A percentile compares a stretch with the other conserved stretches of the same genome.
These are phyloP conservation scores for Drymodes brunneopygia DNA, from an alignment of 2,113 vertebrate genomes.

Conservation along the genomic window DNA sequence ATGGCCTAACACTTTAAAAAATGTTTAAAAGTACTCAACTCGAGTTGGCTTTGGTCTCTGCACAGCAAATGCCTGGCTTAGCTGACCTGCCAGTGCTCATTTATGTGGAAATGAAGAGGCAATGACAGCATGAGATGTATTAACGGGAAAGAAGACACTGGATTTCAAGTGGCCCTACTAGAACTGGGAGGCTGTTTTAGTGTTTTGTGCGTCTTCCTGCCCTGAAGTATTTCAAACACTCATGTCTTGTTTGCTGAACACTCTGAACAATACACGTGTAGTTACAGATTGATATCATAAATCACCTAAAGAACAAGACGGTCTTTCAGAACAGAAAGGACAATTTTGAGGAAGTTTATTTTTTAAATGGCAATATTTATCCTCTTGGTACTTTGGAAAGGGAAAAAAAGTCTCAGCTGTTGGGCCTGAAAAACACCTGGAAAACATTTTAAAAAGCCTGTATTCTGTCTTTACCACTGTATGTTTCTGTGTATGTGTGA, in stretches of 20 bases:
- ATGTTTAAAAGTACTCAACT: not conserved
- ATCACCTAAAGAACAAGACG: constrained; percentile 49
- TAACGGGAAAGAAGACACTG: not conserved
- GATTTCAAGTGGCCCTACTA: not conserved
- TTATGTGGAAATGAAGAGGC: not conserved
- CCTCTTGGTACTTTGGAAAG: not conserved
- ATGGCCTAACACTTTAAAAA: not conserved
- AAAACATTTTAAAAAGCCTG: not conserved
- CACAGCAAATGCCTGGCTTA: not conserved
- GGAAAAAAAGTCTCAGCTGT: not conserved
- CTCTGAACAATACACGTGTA: constrained; percentile 1
- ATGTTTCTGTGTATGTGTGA: not conserved
- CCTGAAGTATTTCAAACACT: constrained; percentile 52
- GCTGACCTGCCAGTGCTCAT: not conserved
- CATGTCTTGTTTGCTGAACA: constrained; percentile 60
- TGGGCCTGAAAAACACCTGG: not conserved
- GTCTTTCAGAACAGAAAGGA: constrained; percentile 52
- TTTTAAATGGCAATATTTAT: constrained; percentile 45
- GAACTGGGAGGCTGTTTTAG: not conserved
- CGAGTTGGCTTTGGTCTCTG: not conserved
- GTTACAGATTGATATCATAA: constrained; percentile 44
- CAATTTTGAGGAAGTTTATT: constrained; percentile 60
- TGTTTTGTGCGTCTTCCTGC: constrained; percentile 7
- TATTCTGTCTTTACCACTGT: not conserved
- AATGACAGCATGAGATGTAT: not conserved